Evolutionary conservation across 1,140 invertebrate species (phyloP).

Genomic region (Anastrepha ludens): DNA sequence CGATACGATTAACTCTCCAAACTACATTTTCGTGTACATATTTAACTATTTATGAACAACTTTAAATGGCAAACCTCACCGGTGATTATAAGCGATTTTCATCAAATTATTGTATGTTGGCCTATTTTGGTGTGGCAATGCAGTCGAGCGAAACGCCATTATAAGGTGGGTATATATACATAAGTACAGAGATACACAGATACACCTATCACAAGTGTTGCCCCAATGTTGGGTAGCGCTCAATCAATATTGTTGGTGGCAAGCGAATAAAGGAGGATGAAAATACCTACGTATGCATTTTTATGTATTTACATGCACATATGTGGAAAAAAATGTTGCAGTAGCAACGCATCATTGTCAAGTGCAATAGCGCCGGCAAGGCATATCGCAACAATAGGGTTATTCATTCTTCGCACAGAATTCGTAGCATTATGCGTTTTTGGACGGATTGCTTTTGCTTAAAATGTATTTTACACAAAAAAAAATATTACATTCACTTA

Average conservation of each 20-base stretch:
- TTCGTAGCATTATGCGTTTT: too few species aligned
- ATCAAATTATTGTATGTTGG: conserved; percentile 2
- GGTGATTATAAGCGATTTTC: background rate
- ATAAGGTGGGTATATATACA: background rate
- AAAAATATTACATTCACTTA: too few species aligned
- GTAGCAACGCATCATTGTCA: background rate
- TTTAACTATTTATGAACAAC: background rate
- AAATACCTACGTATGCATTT: background rate
- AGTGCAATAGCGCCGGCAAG: background rate
- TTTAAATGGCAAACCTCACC: background rate
- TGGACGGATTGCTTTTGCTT: too few species aligned
- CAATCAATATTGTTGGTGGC: background rate
- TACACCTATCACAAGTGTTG: background rate
- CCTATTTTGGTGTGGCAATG: conserved; percentile 14
- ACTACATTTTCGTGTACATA: background rate
- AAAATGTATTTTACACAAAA: too few species aligned
- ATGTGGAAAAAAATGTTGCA: background rate
- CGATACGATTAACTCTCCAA: too few species aligned
- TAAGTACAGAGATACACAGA: background rate
- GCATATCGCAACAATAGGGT: background rate
- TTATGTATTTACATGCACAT: background rate
- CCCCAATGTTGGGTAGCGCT: background rate
- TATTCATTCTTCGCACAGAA: background rate
- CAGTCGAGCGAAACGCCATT: background rate
- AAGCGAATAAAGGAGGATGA: background rate